Evolutionary conservation across 2,797 vertebrate species (phyloP).

Genomic region (Ispidina picta): DNA sequence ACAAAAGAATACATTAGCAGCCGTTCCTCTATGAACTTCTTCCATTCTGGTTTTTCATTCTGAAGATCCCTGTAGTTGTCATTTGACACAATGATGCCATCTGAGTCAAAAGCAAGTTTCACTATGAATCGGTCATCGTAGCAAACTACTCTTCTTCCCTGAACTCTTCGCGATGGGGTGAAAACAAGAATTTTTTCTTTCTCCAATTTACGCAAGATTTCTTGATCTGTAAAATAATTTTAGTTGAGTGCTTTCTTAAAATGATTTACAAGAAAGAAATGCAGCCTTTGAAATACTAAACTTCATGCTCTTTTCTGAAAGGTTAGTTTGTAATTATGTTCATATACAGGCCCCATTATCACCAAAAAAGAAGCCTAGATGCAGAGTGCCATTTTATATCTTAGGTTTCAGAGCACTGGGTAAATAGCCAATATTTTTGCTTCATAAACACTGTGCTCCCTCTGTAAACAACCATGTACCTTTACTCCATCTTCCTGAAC

Average conservation of each 20-base stretch:
- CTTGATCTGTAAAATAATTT: conserved; percentile 88
- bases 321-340: not conserved
- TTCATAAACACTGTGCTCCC: not conserved
- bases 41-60: conserved; percentile 98
- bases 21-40: conserved; percentile 98
- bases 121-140: conserved; percentile 99
- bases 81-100: conserved; percentile 98
- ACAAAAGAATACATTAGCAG: conserved; percentile 99
- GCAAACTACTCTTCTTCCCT: conserved; percentile 97
- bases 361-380: not conserved
- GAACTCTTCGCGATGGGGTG: conserved; percentile 95
- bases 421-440: not conserved
- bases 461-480: not conserved
- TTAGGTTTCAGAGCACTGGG: not conserved
- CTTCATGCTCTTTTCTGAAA: not conserved
- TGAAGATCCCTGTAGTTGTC: conserved; percentile 99
- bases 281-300: not conserved
- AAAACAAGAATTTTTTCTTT: conserved; percentile 99
- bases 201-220: conserved; percentile 94
- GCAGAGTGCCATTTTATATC: not conserved
- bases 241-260: not conserved
- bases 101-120: conserved; percentile 97
- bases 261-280: not conserved
- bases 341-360: not conserved
- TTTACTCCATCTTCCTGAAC: not conserved